phyloP scores from a whole-genome alignment of 2,888 invertebrate species.

The Galerucella nymphaeae region DNA sequence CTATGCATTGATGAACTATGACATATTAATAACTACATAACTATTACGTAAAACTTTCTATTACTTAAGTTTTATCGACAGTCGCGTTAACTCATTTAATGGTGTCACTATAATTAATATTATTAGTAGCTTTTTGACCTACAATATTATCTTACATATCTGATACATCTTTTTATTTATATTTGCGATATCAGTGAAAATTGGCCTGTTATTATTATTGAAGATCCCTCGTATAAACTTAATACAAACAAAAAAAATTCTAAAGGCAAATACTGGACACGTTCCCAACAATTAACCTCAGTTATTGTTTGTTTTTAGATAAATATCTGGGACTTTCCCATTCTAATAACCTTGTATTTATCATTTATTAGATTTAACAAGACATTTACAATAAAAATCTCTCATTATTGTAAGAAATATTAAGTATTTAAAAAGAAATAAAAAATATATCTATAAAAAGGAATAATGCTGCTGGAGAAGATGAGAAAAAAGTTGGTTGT shows the following conservation, averaged over 20 bases:
- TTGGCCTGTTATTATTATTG: too few relatives aligned
- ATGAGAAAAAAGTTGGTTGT: too few relatives aligned
- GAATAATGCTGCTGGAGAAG: too few relatives aligned
- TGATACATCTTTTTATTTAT: not conserved
- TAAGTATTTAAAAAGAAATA: not conserved
- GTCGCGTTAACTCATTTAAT: not conserved
- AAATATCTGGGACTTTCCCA: not conserved
- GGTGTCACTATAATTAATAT: slow-evolving; percentile 6
- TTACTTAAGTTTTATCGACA: not conserved
- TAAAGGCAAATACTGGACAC: not conserved
- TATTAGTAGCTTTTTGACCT: not conserved
- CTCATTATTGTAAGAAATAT: not conserved
- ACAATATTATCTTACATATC: not conserved
- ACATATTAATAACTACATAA: not conserved
- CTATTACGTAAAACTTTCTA: slow-evolving; percentile 17
- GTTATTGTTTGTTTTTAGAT: not conserved
- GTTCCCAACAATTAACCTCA: not conserved
- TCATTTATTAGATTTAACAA: slow-evolving; percentile 7
- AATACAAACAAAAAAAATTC: not conserved
- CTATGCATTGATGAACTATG: not conserved
- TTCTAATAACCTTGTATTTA: slow-evolving; percentile 3
- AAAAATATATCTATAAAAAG: not conserved
- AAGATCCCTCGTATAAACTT: not conserved
- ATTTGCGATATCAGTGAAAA: too few relatives aligned
- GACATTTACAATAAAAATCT: not conserved